phyloP scores from a whole-genome alignment of 2,888 invertebrate genomes.

The Leucania comma region DNA sequence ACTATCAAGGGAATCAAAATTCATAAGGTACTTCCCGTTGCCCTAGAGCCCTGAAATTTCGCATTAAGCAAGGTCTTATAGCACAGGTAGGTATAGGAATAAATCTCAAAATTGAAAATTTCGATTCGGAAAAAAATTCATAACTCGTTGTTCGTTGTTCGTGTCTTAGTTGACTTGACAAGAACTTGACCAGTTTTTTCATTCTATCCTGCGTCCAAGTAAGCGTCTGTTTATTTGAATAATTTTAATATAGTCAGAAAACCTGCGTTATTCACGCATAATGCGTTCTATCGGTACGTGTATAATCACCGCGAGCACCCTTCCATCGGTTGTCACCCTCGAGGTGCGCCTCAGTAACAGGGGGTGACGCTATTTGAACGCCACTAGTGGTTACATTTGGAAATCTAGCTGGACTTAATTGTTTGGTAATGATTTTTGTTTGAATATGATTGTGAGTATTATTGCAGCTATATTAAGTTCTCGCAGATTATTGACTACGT shows the following conservation, averaged over 20 bases:
- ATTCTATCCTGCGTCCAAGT: no score
- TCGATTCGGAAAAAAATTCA: no score
- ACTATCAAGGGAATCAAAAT: no score
- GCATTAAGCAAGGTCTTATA: no score
- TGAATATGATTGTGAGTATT: background rate
- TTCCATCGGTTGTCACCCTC: conserved; percentile 63
- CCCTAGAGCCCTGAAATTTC: no score
- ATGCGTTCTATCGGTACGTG: conserved; percentile 68
- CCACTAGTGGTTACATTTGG: conserved; percentile 56
- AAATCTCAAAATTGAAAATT: no score
- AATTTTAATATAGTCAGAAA: conserved; percentile 1
- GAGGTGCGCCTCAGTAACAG: conserved; percentile 31
- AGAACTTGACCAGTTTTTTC: no score
- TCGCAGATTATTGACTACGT: background rate
- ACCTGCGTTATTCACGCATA: conserved; percentile 49
- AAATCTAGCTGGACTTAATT: conserved; percentile 43
- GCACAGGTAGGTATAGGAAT: no score
- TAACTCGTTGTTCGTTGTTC: no score
- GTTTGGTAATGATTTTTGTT: conserved; percentile 39
- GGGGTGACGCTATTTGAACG: conserved; percentile 37
- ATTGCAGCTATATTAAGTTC: background rate
- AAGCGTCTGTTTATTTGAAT: background rate
- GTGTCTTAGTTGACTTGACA: no score
- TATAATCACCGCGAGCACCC: conserved; percentile 80
- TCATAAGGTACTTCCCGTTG: no score